Evolutionary conservation across 2,888 invertebrate genomes (phyloP).

Genomic region (Drosophila buzzatii): DNA sequence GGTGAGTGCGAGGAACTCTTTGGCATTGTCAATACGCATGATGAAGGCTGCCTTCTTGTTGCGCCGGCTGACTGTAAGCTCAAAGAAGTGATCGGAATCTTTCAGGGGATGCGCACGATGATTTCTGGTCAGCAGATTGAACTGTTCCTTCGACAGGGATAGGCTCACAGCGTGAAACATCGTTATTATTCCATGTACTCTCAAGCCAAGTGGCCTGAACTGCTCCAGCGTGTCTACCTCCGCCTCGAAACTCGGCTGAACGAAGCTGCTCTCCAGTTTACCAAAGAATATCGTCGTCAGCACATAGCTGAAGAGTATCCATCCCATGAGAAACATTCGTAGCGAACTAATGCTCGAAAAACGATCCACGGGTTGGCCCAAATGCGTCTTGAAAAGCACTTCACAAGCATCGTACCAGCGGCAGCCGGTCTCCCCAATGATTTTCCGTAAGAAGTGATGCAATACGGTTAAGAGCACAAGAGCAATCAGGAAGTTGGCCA

Average conservation of each 20-base stretch:
- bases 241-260: slow-evolving; percentile 75
- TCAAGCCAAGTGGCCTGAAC: slow-evolving; percentile 45
- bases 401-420: slow-evolving; percentile 71
- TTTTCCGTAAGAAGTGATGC: slow-evolving; percentile 36
- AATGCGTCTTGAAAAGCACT: slow-evolving; percentile 74
- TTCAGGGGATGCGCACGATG: slow-evolving; percentile 44
- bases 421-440: slow-evolving; percentile 18
- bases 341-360: slow-evolving; percentile 72
- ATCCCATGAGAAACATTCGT: slow-evolving; percentile 76
- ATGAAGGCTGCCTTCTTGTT: slow-evolving; percentile 57
- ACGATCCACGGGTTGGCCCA: slow-evolving; percentile 74
- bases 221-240: slow-evolving; percentile 76
- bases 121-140: background rate
- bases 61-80: slow-evolving; percentile 30
- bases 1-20: slow-evolving; percentile 74
- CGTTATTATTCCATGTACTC: slow-evolving; percentile 62
- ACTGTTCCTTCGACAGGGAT: background rate
- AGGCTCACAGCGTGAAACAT: slow-evolving; percentile 53
- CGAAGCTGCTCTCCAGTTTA: slow-evolving; percentile 82
- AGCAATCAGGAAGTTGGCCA: slow-evolving; percentile 61
- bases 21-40: slow-evolving; percentile 75
- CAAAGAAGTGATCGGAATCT: slow-evolving; percentile 41
- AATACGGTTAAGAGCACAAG: slow-evolving; percentile 34
- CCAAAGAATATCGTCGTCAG: slow-evolving; percentile 80
- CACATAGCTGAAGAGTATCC: slow-evolving; percentile 83